Conservation (phyloP, 2,797 vertebrate genomes). For the Acipenser oxyrinchus region DNA sequence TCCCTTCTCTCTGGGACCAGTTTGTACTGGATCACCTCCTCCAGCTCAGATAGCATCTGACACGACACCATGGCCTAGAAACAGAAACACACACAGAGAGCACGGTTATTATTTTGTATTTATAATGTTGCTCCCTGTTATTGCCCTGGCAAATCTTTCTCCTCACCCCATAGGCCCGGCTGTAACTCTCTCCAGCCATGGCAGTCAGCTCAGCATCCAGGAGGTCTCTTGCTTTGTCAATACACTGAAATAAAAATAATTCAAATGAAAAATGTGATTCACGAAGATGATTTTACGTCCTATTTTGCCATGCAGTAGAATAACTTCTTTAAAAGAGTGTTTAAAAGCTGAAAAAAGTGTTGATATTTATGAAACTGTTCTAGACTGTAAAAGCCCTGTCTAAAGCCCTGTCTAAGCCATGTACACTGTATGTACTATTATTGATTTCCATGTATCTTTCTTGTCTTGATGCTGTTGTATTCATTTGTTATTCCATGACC, state of each 20-base stretch:
- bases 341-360: too few species aligned
- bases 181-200: slow-evolving; percentile 99
- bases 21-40: slow-evolving; percentile 98
- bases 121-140: background rate
- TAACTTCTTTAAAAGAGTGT: too few species aligned
- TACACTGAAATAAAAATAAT: slow-evolving; percentile 65
- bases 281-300: too few species aligned
- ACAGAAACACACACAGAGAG: background rate
- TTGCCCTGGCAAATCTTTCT: background rate
- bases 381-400: too few species aligned
- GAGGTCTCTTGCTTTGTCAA: slow-evolving; percentile 95
- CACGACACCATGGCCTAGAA: slow-evolving; percentile 95
- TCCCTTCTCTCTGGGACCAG: slow-evolving; percentile 93
- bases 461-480: too few species aligned
- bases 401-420: too few species aligned
- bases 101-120: background rate
- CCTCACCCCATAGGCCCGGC: slow-evolving; percentile 90
- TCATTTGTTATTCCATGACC: too few species aligned
- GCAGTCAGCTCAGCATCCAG: slow-evolving; percentile 93
- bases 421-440: too few species aligned
- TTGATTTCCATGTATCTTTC: too few species aligned
- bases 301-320: too few species aligned
- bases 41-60: slow-evolving; percentile 96
- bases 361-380: too few species aligned
- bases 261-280: too few species aligned